Evolutionary conservation across 2,888 invertebrate genomes (phyloP).

Genomic region (Drosophila neonasuta): DNA sequence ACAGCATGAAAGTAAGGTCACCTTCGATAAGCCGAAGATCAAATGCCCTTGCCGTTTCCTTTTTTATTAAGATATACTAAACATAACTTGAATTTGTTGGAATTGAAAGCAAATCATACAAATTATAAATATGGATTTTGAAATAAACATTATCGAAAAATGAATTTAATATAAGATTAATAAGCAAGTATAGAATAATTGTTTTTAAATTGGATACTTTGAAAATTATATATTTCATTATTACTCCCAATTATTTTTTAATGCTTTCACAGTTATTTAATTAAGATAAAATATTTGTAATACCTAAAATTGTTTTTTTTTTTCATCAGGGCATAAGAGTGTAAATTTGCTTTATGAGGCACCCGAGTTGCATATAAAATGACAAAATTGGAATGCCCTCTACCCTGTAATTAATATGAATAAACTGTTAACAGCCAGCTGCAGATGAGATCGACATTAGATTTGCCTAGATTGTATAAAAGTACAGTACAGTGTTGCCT

Average conservation of each 20-base stretch:
- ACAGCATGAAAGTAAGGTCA: slow-evolving; percentile 2
- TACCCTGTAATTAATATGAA: slow-evolving; percentile 8
- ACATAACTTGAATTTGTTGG: no score
- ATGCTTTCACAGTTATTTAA: neutral
- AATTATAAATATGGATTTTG: no score
- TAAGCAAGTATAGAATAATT: no score
- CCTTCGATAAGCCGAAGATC: neutral
- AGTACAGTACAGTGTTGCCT: slow-evolving; percentile 33
- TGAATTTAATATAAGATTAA: no score
- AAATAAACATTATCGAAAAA: no score
- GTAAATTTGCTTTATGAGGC: neutral
- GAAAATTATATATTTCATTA: no score
- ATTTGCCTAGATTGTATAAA: slow-evolving; percentile 11
- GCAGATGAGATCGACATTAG: slow-evolving; percentile 41
- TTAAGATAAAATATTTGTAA: neutral
- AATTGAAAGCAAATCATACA: no score
- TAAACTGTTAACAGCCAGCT: slow-evolving; percentile 38
- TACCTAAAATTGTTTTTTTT: neutral
- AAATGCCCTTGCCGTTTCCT: neutral
- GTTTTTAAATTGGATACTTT: no score
- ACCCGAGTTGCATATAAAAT: no score
- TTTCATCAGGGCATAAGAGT: neutral
- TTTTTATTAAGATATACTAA: no score
- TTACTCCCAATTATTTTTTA: neutral
- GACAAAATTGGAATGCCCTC: neutral